Percentiles rank a stretch among this genome's conserved stretches.
These are phyloP conservation scores for Magallana nippona DNA, from an alignment of 2,888 invertebrate species.

Conservation along the genomic window DNA sequence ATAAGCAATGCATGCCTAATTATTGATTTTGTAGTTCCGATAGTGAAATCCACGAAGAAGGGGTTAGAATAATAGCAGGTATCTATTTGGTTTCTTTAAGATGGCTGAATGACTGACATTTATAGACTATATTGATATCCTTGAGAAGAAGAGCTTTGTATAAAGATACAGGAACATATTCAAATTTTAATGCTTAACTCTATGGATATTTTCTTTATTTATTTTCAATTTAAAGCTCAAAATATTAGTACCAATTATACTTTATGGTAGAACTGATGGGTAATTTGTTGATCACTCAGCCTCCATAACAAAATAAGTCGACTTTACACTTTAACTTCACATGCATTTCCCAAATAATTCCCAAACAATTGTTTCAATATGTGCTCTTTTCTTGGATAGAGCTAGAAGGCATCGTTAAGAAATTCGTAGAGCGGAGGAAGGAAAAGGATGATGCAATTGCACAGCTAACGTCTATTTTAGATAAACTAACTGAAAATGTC, in stretches of 20 bases:
- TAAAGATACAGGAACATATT: no score
- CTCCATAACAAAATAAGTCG: no score
- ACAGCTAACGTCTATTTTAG: not conserved
- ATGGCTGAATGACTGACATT: not conserved
- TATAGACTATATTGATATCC: no score
- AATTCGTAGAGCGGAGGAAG: not conserved
- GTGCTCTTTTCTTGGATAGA: not conserved
- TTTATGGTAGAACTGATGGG: no score
- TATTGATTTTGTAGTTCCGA: not conserved
- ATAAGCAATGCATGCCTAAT: no score
- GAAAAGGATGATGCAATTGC: constrained; percentile 2
- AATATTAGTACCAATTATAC: no score
- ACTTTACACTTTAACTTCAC: not conserved
- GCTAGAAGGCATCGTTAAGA: constrained; percentile 2
- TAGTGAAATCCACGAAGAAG: not conserved
- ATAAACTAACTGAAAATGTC: not conserved
- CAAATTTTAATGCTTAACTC: no score
- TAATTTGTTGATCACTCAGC: no score
- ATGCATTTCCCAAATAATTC: not conserved
- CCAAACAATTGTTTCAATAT: not conserved
- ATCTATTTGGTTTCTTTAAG: not conserved
- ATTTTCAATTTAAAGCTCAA: no score
- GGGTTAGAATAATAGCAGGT: not conserved
- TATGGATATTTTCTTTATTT: no score
- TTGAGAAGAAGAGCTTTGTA: no score